Percentiles rank a stretch among this genome's conserved stretches.
phyloP scores from a whole-genome alignment of 2,888 invertebrate genomes.

The Ceriagrion tenellum region DNA sequence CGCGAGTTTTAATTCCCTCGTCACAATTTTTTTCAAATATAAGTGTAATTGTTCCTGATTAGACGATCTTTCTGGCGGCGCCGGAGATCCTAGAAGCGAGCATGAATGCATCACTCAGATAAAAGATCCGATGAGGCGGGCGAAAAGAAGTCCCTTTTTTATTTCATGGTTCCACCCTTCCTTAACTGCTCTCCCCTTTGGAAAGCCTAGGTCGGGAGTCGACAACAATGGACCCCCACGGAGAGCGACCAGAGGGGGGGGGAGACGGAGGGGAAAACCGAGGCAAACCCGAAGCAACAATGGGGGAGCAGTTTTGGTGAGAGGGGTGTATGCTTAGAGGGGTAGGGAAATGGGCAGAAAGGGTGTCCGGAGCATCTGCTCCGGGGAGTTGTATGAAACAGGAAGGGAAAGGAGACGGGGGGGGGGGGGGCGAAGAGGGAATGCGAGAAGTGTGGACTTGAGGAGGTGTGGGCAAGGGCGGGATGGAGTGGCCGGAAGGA shows the following conservation, averaged over 20 bases:
- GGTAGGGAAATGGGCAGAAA: conserved; percentile 43
- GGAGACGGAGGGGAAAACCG: not conserved
- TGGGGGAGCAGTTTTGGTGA: not conserved
- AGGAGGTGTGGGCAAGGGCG: not conserved
- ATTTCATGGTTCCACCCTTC: conserved; percentile 38
- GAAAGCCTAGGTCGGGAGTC: conserved; percentile 62
- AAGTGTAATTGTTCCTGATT: conserved; percentile 29
- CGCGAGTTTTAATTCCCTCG: not conserved
- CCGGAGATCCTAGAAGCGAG: not conserved
- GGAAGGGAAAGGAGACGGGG: not conserved
- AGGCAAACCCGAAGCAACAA: conserved; percentile 16
- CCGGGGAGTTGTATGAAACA: conserved; percentile 25
- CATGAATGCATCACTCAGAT: not conserved
- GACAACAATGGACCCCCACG: conserved; percentile 60
- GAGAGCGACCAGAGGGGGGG: not conserved
- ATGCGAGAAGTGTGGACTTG: conserved; percentile 7
- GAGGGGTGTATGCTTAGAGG: not conserved
- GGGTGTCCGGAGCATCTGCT: conserved; percentile 64
- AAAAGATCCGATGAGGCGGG: not conserved
- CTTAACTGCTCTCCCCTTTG: conserved; percentile 28
- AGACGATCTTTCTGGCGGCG: conserved; percentile 24
- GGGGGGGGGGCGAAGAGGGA: not conserved
- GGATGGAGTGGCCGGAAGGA: conserved; percentile 7
- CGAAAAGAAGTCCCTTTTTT: not conserved
- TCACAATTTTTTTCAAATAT: not conserved